Conservation (phyloP, 2,888 invertebrate genomes). For the Ornithoptera priamus region DNA sequence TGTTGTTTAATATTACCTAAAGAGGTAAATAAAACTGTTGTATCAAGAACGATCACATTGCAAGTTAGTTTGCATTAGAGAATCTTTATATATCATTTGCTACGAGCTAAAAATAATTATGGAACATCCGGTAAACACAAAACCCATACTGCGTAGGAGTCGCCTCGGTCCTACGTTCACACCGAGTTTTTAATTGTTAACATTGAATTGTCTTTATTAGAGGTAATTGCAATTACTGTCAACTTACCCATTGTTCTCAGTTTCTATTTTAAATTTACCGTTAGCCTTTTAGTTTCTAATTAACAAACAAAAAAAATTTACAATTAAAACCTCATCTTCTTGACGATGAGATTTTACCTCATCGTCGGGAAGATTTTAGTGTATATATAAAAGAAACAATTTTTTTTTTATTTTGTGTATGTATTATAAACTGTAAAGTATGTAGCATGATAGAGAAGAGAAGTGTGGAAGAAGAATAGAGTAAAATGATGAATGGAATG, state of each 20-base stretch:
- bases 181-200: constrained; percentile 26
- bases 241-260: constrained; percentile 25
- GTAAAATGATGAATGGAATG: no score
- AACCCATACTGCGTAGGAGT: constrained; percentile 19
- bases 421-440: neutral
- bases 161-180: constrained; percentile 17
- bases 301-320: neutral
- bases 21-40: neutral
- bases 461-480: no score
- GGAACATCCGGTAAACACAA: constrained; percentile 24
- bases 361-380: neutral
- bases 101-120: constrained; percentile 20
- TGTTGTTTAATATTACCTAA: no score
- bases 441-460: no score
- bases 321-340: neutral
- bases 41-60: neutral
- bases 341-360: neutral
- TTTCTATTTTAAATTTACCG: constrained; percentile 14
- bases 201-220: constrained; percentile 26
- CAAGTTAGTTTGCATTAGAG: neutral
- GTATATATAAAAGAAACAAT: no score
- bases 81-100: constrained; percentile 10
- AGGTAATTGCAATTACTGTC: constrained; percentile 20
- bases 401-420: no score
- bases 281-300: constrained; percentile 10